Percentiles rank a stretch among this genome's conserved stretches.
These are phyloP conservation scores for Nemotelus nigrinus DNA, from an alignment of 2,888 invertebrate species.

Conservation along the genomic window DNA sequence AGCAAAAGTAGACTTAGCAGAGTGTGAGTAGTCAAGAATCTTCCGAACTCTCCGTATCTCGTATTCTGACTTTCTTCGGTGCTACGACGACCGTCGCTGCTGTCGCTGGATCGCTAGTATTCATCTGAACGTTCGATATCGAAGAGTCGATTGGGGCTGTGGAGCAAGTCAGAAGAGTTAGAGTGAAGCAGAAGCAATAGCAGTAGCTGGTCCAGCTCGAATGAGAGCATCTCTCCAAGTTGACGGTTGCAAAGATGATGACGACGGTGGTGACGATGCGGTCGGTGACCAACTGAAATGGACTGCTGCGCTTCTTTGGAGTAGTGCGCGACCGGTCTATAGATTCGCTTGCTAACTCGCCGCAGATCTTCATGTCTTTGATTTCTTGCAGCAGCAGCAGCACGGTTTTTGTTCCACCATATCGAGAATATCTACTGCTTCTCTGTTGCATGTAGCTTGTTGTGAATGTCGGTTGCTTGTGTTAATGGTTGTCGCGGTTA, in stretches of 20 bases:
- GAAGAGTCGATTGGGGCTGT: not conserved
- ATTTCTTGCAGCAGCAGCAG: conserved; percentile 29
- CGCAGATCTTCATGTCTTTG: conserved; percentile 12
- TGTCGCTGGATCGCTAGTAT: not conserved
- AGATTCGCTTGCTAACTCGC: conserved; percentile 16
- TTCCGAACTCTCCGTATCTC: not conserved
- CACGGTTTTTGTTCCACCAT: conserved; percentile 11
- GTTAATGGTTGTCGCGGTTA: conserved; percentile 20
- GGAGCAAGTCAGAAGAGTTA: not conserved
- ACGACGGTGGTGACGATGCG: conserved; percentile 15
- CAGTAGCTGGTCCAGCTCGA: not conserved
- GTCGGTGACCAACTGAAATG: conserved; percentile 16
- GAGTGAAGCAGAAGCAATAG: not conserved
- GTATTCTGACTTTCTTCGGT: conserved; percentile 32
- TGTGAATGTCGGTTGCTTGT: conserved; percentile 28
- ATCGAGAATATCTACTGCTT: conserved; percentile 22
- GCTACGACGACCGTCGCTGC: not conserved
- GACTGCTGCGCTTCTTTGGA: conserved; percentile 11
- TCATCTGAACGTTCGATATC: not conserved
- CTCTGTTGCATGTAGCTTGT: conserved; percentile 25
- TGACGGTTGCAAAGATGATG: not conserved
- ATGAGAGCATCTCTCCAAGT: not conserved
- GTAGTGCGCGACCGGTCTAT: conserved; percentile 36
- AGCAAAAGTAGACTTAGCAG: not conserved
- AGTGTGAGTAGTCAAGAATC: not conserved